Base-by-base conservation (phyloP, 2,888 invertebrate genomes). In the Trilocha varians region DNA sequence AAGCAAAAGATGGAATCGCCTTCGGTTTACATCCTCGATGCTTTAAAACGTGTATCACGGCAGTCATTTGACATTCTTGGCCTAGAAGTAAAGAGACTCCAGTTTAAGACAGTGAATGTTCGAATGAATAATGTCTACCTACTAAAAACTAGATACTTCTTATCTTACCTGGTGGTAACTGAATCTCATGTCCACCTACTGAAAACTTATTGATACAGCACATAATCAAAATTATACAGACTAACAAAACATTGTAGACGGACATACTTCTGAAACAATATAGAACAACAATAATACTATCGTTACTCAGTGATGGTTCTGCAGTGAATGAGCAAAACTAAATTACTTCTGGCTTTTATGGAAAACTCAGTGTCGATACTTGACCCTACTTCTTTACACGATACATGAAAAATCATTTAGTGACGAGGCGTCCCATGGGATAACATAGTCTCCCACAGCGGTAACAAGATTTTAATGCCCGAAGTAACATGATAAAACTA, bases 1-100 rank as follows among this genome's bases (percentile, higher is more conserved):
- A 97, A 14, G 96, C 96, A 71, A 95, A 97, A 47, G 96, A 96
- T 2, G 97, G 96, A 59, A 97, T 96, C 1, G 95, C 95, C 73
- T 96, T 96, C 5, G 96, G 95, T 35, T 94, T 91, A 74, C 97
- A 97, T 44, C 97, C 96, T 2, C 95, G 93, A 77, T 95, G 94
- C 69, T 95, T 94, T 18, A 97, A 85, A 8, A 96, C 93, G 73
- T 97, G 96, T 50, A 97, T 94, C 17, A 97, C 96, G 1, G 96
- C 96, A 2, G 95, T 95, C 58, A 97, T 91, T 74, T 94, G 93
- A 63, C 97, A 97, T 69, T 96, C 95, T 67, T 95, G 96, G 9
- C 80, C 85, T 86, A 55, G 9, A 25, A n/a, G n/a, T n/a, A n/a
- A n/a, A n/a, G n/a, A n/a, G n/a, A n/a, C n/a, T n/a, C n/a, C n/a